Percentiles rank a stretch among this genome's conserved stretches.
These are phyloP conservation scores for Drosophila oshimai DNA, from an alignment of 1,140 invertebrate species.

Conservation along the genomic window DNA sequence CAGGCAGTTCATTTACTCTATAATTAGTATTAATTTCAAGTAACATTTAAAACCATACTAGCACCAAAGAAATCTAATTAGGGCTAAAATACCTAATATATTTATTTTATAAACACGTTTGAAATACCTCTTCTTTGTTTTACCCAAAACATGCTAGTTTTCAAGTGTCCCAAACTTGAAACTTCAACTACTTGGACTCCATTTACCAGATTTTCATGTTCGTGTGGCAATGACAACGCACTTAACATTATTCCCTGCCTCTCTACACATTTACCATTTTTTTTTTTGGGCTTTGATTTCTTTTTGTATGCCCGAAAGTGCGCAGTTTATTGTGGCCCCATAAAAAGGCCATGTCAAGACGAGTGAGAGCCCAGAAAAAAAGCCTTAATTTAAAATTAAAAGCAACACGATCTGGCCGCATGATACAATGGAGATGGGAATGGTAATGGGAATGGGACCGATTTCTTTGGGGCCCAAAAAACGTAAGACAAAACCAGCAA, in stretches of 20 bases:
- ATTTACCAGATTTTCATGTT: conserved; percentile 33
- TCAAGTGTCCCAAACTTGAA: neutral
- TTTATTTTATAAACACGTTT: too few relatives aligned
- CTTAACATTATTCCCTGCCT: conserved; percentile 51
- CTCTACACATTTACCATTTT: neutral
- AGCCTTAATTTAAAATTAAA: conserved; percentile 42
- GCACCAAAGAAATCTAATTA: too few relatives aligned
- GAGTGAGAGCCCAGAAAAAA: conserved; percentile 15
- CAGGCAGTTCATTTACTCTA: too few relatives aligned
- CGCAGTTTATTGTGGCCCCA: conserved; percentile 50
- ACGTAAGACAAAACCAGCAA: conserved; percentile 40
- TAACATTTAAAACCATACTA: too few relatives aligned
- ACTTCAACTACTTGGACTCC: conserved; percentile 5
- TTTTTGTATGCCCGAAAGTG: conserved; percentile 47
- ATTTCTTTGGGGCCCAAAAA: conserved; percentile 21
- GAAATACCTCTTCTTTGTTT: too few relatives aligned
- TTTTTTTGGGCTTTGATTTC: conserved; percentile 22
- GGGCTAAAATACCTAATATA: too few relatives aligned
- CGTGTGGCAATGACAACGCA: conserved; percentile 63
- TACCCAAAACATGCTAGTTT: neutral
- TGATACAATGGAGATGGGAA: conserved; percentile 36
- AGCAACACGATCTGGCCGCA: conserved; percentile 53
- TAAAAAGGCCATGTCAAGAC: conserved; percentile 41
- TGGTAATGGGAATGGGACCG: conserved; percentile 10
- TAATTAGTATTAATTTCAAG: too few relatives aligned